phyloP scores from a whole-genome alignment of 2,797 vertebrate species.

The Sebastolobus alascanus region DNA sequence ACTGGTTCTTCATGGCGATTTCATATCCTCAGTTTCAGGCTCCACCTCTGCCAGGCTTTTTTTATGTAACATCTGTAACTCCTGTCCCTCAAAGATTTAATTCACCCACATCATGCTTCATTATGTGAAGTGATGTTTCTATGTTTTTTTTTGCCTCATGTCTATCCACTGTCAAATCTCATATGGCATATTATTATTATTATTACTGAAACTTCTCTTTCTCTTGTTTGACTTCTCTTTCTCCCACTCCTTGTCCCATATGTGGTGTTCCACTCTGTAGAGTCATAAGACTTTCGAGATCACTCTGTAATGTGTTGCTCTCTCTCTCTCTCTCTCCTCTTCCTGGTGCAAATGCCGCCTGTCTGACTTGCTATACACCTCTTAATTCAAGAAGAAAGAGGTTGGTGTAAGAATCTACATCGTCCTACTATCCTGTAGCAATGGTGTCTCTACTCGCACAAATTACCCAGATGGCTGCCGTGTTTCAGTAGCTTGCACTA shows the following conservation, averaged over 20 bases:
- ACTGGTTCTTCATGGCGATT: constrained; percentile 13
- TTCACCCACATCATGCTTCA: constrained; percentile 49
- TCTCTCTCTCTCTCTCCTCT: constrained; percentile 74
- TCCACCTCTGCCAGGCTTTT: not conserved
- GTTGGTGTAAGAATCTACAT: constrained; percentile 85
- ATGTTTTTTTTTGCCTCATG: not conserved
- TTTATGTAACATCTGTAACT: not conserved
- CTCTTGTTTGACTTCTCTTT: constrained; percentile 43
- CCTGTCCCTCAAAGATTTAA: not conserved
- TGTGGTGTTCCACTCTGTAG: constrained; percentile 36
- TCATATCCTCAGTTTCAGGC: not conserved
- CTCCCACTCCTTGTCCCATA: constrained; percentile 26
- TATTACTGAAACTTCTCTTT: constrained; percentile 31
- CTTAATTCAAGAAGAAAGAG: constrained; percentile 95
- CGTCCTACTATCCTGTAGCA: constrained; percentile 38
- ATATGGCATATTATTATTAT: not conserved
- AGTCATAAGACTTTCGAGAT: constrained; percentile 58
- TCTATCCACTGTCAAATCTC: constrained; percentile 4
- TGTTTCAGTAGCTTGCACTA: constrained; percentile 37
- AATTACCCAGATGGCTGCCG: constrained; percentile 1
- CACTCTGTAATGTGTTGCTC: constrained; percentile 83
- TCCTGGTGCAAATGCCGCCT: constrained; percentile 86
- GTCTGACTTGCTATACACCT: constrained; percentile 88
- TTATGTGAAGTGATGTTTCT: not conserved
- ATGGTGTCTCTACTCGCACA: constrained; percentile 11